phyloP scores from a whole-genome alignment of 2,888 invertebrate species.

The Neoaliturus tenellus region DNA sequence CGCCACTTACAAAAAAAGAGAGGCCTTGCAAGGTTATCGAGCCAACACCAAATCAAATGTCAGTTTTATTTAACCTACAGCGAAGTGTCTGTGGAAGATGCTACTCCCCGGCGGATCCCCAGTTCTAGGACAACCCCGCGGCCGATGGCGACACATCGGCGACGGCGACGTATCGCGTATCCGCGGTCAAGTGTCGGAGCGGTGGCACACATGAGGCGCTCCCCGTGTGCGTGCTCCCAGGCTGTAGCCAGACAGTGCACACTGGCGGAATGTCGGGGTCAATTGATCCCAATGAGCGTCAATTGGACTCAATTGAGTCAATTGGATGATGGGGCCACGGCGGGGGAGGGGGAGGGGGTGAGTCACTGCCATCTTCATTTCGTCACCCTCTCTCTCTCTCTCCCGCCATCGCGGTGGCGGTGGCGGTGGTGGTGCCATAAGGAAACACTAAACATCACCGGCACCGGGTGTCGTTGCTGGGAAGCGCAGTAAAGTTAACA shows the following conservation, averaged over 20 bases:
- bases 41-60: too few species aligned
- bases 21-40: too few species aligned
- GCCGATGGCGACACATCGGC: too few species aligned
- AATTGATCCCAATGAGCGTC: slow-evolving; percentile 57
- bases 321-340: slow-evolving; percentile 49
- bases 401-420: too few species aligned
- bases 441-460: neutral
- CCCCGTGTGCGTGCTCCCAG: neutral
- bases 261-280: slow-evolving; percentile 49
- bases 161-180: too few species aligned
- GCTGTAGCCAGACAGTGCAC: slow-evolving; percentile 43
- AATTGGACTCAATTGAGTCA: slow-evolving; percentile 59
- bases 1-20: too few species aligned
- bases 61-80: too few species aligned
- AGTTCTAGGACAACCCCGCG: too few species aligned
- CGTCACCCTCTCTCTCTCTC: slow-evolving; percentile 1
- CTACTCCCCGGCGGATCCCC: too few species aligned
- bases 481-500: neutral
- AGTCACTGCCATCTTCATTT: slow-evolving; percentile 51
- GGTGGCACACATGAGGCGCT: neutral
- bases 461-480: neutral
- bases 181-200: neutral
- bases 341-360: slow-evolving; percentile 14
- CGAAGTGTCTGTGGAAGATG: too few species aligned
- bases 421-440: neutral